Evolutionary conservation across 2,888 invertebrate genomes (phyloP), one percentile per base, ranked within the genome.

Genomic region (Pseudolycoriella hygida): DNA sequence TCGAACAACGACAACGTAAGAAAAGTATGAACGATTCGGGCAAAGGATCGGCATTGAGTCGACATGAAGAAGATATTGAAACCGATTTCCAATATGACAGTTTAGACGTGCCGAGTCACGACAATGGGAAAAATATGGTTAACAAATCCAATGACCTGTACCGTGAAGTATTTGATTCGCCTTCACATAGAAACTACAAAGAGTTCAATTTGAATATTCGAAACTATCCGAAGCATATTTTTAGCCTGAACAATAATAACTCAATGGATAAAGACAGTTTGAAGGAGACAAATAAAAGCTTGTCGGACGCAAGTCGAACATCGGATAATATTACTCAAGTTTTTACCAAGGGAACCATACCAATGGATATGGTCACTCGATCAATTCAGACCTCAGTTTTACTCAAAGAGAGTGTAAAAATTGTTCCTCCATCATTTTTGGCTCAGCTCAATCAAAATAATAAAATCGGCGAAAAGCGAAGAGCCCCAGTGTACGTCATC

Each of bases 401-500:
- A n/a, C 55, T 71, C 54, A 64, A 60, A 56, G 73, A 74, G 52
- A 56, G 72, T 11, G 66, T 76, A 44, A 74, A 76, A 56, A 67
- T 80, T 38, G 69, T 80, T 14, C 79, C 80, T 54, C 75, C 77
- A 30, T 80, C 80, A 12, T 81, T 81, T 57, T 62, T 81, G 49
- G 74, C 73, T 53, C 79, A 79, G 60, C 61, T 81, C 14, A 46
- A 44, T 44, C 17, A 17, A 2, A 44, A 32, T n/a, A 62, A 62
- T 40, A 79, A 74, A 57, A 65, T 74, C 59, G 75, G 73, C 6
- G 74, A 73, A 52, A 73, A 70, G 58, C 62, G 59, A 4, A 61
- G 76, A 55, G 83, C 81, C 56, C 86, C 88, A 3, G 83, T 90
- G 2, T 90, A 86, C 62, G 82, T 92, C 39, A 76, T 89, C 51